phyloP scores from a whole-genome alignment of 2,113 vertebrate genomes.

The Siniperca knerii region DNA sequence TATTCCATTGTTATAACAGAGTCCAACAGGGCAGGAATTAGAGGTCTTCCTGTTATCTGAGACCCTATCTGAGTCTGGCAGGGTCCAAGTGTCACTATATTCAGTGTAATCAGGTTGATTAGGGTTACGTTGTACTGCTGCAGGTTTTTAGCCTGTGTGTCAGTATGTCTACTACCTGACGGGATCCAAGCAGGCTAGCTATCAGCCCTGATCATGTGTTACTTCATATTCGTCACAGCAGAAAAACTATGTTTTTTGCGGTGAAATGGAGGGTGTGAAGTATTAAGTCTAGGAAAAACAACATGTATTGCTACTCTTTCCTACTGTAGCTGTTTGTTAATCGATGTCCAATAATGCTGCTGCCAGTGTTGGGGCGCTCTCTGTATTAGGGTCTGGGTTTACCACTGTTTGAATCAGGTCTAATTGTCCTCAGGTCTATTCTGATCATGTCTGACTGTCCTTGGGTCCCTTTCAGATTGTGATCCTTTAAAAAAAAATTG shows the following conservation, averaged over 20 bases:
- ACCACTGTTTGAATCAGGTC: not conserved
- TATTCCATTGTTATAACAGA: not conserved
- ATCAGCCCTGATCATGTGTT: not conserved
- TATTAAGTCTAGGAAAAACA: not conserved
- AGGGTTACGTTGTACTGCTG: not conserved
- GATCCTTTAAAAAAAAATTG: not conserved
- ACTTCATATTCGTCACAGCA: not conserved
- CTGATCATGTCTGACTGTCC: not conserved
- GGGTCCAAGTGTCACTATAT: not conserved
- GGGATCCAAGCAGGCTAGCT: not conserved
- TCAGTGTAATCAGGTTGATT: not conserved
- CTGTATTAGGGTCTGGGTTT: not conserved
- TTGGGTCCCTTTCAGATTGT: not conserved
- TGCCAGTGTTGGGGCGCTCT: not conserved
- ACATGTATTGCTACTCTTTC: not conserved
- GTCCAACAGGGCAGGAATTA: not conserved
- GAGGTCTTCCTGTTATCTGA: not conserved
- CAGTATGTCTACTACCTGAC: not conserved
- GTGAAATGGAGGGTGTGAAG: not conserved
- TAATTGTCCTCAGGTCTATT: not conserved
- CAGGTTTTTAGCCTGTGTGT: not conserved
- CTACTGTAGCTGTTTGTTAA: not conserved
- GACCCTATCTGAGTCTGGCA: not conserved
- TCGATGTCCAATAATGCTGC: not conserved
- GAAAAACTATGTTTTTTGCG: not conserved